Evolutionary conservation across 2,797 vertebrate genomes (phyloP), one percentile per base, ranked within the genome.

Genomic region (Chaenodraco wilsoni): DNA sequence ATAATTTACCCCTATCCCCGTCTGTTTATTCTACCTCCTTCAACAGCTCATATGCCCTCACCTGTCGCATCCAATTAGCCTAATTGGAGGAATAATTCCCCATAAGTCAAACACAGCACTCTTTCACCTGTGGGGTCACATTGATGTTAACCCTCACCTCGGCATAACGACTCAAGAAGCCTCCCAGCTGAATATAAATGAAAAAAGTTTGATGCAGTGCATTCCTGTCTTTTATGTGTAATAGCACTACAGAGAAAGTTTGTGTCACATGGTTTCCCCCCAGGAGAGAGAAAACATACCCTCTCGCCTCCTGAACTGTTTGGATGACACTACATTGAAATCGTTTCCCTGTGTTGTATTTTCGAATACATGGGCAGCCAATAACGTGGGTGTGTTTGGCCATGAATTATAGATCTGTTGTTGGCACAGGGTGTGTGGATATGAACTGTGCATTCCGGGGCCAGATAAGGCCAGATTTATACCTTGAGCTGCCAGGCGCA

Each of bases 381-480:
- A 93, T 94, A 93, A 92, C 74, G 88, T 90, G 88, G 89, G 88
- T 89, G 81, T 90, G 92, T 90, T 90, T 93, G 91, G 92, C 91
- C 88, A 95, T 95, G 93, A 95, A 95, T 95, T 95, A 95, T 94
- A 94, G 94, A 95, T 95, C 92, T 93, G 91, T 94, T 94, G 93
- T 92, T 94, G 91, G 90, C 92, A 86, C 82, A 75, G 89, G 83
- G 89, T 92, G 88, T 88, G 88, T 93, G 92, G 91, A 94, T 94
- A 93, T 95, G 93, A 94, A 95, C 93, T 91, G 92, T 91, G 94
- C 92, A 94, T 95, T 93, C 92, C 85, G 83, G 84, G 94, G 91
- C 93, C 91, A 94, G 94, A 95, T 95, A 95, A 95, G 93, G 92
- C 94, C 94, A 95, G 90, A 95, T 95, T 95, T 94, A 95, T 91